Base-by-base conservation (phyloP, 2,888 invertebrate genomes). In the Calameuta idolon region DNA sequence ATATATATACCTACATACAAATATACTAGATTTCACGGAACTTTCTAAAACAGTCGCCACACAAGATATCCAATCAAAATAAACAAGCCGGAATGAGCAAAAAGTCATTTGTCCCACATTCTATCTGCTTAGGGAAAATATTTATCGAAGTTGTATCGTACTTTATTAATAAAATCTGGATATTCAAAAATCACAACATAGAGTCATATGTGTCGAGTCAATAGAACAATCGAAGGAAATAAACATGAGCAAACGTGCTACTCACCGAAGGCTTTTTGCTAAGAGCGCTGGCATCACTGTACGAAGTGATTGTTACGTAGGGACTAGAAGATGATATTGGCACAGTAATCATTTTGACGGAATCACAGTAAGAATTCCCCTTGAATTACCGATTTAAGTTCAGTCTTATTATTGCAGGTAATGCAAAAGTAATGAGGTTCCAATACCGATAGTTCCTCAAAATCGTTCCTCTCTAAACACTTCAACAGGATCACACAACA, bases 211-310 rank as follows among this genome's bases (percentile, higher is more conserved):
- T 23, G 23, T 55, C 23, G 9, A 55, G 55, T 23, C 55, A 9
- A 55, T 55, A 55, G 23, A 55, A 23, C 23, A 55, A 55, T 23
- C 15, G 55, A 0, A 23, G 5, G 23, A 55, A 55, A 55, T 23
- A 55, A 23, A 23, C 55, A 55, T 9, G 9, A 23, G 9, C 31
- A 71, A 31, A 15, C 71, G 31, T 71, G 31, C 31, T 31, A 71
- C 88, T 91, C 86, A 90, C 90, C 89, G 86, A 81, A 78, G 88
- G 86, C 78, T 86, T 86, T 84, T 87, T 90, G 81, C 80, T 87
- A 77, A 91, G 85, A 40, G 87, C 85, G 84, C 90, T 90, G 34
- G 90, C 88, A 84, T 91, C 91, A 85, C 91, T 91, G 84, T 88
- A 89, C 76, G 91, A 91, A 73, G 89, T 87, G 77, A 88, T 86